These are phyloP conservation scores for Drosophila lacteicornis DNA, from an alignment of 1,140 invertebrate genomes.

Conservation along the genomic window DNA sequence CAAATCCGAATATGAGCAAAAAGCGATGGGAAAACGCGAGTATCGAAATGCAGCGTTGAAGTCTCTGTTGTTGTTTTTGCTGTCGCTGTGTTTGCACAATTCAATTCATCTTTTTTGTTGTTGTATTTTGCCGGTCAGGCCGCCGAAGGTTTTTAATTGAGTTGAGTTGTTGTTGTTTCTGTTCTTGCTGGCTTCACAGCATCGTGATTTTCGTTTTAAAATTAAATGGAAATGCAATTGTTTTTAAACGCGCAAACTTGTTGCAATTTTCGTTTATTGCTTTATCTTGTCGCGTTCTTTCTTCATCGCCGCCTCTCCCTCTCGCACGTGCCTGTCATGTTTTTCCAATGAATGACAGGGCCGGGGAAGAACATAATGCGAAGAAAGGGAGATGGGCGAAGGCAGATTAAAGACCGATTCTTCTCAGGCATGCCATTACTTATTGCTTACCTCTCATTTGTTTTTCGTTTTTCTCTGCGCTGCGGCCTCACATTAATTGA, in stretches of 20 bases:
- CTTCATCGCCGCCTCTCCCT: conserved; percentile 4
- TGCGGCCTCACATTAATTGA: conserved; percentile 50
- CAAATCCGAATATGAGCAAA: conserved; percentile 23
- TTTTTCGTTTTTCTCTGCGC: conserved; percentile 14
- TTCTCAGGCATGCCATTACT: not conserved
- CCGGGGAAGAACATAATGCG: not conserved
- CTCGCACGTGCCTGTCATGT: conserved; percentile 16
- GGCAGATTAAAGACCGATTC: conserved; percentile 18
- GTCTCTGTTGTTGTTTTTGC: conserved; percentile 42
- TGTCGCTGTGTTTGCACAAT: conserved; percentile 45
- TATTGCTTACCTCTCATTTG: conserved; percentile 28
- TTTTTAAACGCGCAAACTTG: conserved; percentile 71
- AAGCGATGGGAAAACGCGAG: conserved; percentile 28
- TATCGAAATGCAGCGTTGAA: conserved; percentile 25
- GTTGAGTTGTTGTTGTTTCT: conserved; percentile 56
- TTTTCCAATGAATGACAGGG: conserved; percentile 14
- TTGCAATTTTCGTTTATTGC: conserved; percentile 81
- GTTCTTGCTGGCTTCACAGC: conserved; percentile 19
- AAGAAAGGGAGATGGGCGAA: not conserved
- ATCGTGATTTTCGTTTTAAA: conserved; percentile 67
- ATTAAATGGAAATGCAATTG: conserved; percentile 80
- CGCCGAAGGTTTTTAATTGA: conserved; percentile 74
- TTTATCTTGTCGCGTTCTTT: conserved; percentile 65
- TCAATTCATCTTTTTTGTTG: conserved; percentile 45
- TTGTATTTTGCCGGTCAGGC: conserved; percentile 42